Evolutionary conservation across 92 coral and sea anemone genomes (phyloP), one percentile per base, ranked within the genome.

Genomic region (Paragorgia papillata): DNA sequence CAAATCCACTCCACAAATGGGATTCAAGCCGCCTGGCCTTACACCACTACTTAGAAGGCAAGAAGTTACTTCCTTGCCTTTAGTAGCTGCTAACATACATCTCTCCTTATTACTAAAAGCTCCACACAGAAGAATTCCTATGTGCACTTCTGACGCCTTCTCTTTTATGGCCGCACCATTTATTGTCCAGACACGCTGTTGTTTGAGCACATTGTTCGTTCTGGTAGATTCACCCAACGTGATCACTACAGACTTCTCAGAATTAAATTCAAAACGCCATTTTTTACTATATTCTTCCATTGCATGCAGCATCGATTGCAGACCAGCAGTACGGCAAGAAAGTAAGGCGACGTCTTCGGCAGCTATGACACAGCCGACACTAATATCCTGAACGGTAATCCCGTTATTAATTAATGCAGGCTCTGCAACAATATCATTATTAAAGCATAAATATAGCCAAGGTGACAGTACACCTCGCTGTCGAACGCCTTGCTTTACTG

Each of bases 191-290:
- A 6, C 0, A 0, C 68, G 21, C 4, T 7, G 3, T 0, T 6
- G 5, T 3, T 28, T 62, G 0, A 19, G 2, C 10, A 10, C 1
- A 1, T 6, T 30, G 22, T 62, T 1, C 20, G 27, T 62, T 62
- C 26, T 35, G 2, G 46, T 32, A 0, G 20, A 0, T 31, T 62
- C 68, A 0, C 68, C 68, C 9, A 62, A 62, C 25, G 68, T 62
- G 19, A 32, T 46, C 1, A 15, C 27, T 4, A 41, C 27, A 2
- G 68, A 0, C 15, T 62, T 62, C 1, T 18, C 22, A 0, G 73
- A 56, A 27, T 66, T 66, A 27, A 19, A 66, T 9, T 40, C 32
- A 39, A 66, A 66, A n/a, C 73, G 19, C 73, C 73, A 66, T 27
- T 2, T 66, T 21, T 39, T 66, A 32, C 73, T 66, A 20, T 66